Conservation (phyloP, 2,113 vertebrate genomes). For the Cephalopholis sonnerati region DNA sequence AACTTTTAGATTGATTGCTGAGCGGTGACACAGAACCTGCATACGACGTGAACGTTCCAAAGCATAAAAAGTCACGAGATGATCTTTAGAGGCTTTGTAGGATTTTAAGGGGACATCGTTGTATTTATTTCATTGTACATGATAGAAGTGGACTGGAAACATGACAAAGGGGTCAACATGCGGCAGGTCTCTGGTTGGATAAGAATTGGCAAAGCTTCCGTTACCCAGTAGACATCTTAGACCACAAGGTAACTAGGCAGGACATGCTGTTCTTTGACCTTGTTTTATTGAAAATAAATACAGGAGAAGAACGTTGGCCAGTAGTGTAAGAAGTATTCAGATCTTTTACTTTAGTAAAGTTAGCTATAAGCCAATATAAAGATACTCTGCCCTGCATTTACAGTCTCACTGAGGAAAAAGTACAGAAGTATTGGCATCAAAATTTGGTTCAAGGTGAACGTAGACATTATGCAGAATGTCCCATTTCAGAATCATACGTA, state of each 20-base stretch:
- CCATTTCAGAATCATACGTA: too few relatives aligned
- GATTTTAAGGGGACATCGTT: neutral
- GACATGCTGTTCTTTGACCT: neutral
- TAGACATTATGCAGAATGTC: too few relatives aligned
- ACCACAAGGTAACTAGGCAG: neutral
- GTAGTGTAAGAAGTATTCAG: too few relatives aligned
- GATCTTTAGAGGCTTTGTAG: neutral
- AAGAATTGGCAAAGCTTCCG: too few relatives aligned
- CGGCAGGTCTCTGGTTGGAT: neutral
- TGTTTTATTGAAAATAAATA: slow-evolving; percentile 6
- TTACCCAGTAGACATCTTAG: neutral
- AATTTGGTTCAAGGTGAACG: too few relatives aligned
- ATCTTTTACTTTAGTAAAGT: too few relatives aligned
- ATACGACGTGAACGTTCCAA: too few relatives aligned
- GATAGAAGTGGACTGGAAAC: neutral
- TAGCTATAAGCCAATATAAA: too few relatives aligned
- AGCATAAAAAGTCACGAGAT: neutral
- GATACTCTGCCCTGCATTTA: too few relatives aligned
- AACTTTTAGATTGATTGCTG: neutral
- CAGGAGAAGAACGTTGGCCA: neutral
- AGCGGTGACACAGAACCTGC: neutral
- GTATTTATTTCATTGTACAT: neutral
- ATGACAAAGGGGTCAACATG: neutral
- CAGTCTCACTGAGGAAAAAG: too few relatives aligned
- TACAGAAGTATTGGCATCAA: too few relatives aligned